Evolutionary conservation across 2,888 invertebrate genomes (phyloP).

Genomic region (Drosophila atripex): DNA sequence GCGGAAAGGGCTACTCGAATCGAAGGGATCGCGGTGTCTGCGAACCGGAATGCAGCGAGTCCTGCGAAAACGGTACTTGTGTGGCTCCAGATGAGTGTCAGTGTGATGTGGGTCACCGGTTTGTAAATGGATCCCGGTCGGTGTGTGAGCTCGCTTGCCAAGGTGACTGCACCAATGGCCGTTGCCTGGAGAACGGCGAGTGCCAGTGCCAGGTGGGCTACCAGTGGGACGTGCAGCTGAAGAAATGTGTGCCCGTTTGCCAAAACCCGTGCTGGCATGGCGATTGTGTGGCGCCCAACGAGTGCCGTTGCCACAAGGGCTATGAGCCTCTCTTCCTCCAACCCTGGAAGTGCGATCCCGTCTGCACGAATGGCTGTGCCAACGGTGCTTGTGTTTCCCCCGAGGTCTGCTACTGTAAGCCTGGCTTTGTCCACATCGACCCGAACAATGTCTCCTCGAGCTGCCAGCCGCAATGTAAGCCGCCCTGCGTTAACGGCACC

Average conservation of each 20-base stretch:
- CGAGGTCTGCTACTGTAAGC: constrained; percentile 82
- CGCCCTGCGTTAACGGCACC: constrained; percentile 85
- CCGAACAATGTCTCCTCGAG: constrained; percentile 52
- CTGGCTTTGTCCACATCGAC: constrained; percentile 70
- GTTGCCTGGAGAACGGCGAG: constrained; percentile 85
- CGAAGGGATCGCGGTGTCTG: constrained; percentile 65
- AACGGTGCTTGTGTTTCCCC: constrained; percentile 83
- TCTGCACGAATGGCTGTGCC: constrained; percentile 77
- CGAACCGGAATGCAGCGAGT: constrained; percentile 70
- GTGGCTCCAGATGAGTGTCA: constrained; percentile 76
- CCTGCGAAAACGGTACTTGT: constrained; percentile 78
- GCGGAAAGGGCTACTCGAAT: constrained; percentile 75
- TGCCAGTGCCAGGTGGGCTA: constrained; percentile 86
- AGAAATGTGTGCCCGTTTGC: constrained; percentile 76
- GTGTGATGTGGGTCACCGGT: constrained; percentile 70
- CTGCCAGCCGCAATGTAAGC: constrained; percentile 85
- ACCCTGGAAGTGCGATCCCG: constrained; percentile 72
- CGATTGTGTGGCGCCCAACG: constrained; percentile 83
- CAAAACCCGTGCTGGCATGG: constrained; percentile 76
- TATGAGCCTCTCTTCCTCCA: constrained; percentile 68
- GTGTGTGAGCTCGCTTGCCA: constrained; percentile 82
- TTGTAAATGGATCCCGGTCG: constrained; percentile 63
- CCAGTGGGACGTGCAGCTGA: constrained; percentile 55
- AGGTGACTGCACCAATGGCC: constrained; percentile 82
- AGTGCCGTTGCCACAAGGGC: constrained; percentile 84